Evolutionary conservation across 2,113 vertebrate species (phyloP).

Genomic region (Hippocampus comes): DNA sequence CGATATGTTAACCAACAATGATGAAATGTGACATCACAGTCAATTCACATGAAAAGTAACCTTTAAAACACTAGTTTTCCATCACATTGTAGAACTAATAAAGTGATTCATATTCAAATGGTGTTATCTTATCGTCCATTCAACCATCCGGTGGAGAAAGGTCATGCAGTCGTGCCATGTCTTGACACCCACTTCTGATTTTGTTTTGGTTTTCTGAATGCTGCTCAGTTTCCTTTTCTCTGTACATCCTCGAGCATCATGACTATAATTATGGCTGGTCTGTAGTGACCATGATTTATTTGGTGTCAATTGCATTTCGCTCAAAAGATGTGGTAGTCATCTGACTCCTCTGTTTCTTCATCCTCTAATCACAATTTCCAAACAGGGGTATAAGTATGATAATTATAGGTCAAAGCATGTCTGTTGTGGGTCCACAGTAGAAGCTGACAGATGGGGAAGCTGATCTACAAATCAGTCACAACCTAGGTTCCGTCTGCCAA

Average conservation of each 20-base stretch:
- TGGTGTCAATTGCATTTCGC: neutral
- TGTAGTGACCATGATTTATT: neutral
- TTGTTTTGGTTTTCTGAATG: neutral
- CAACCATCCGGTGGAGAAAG: conserved; percentile 3
- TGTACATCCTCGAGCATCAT: neutral
- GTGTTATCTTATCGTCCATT: neutral
- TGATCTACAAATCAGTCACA: neutral
- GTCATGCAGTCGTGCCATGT: neutral
- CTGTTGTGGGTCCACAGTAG: neutral
- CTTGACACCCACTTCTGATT: neutral
- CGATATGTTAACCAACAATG: neutral
- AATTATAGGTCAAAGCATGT: neutral
- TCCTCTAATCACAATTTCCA: neutral
- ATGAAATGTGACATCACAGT: neutral
- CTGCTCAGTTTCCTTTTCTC: neutral
- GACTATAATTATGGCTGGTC: neutral
- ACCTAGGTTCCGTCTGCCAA: neutral
- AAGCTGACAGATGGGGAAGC: neutral
- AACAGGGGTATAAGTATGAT: neutral
- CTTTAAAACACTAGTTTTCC: neutral
- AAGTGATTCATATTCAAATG: neutral
- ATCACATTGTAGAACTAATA: conserved; percentile 1
- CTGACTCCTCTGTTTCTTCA: neutral
- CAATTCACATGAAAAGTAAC: neutral
- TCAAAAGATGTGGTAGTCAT: neutral